Base-by-base conservation (phyloP, 2,797 vertebrate genomes). In the Sebastes umbrosus region DNA sequence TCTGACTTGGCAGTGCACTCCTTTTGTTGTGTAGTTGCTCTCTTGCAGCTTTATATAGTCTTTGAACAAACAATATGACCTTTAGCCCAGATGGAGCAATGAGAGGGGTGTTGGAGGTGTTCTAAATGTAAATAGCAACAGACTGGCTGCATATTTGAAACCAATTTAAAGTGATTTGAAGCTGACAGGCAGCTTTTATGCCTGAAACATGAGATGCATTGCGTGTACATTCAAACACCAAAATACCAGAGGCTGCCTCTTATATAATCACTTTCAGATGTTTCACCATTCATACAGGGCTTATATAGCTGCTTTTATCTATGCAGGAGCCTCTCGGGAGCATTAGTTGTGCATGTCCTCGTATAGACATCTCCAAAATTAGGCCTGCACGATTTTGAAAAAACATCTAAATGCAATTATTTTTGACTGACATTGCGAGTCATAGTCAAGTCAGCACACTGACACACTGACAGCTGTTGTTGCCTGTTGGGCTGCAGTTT, bases 11-110 rank as follows among this genome's bases (percentile, higher is more conserved):
- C 29, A 32, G 52, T 4, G 43, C 58, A 62, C 75, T 85, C 55
- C 57, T 82, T 50, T 50, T 77, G 75, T 88, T 73, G 64, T 70
- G 68, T 22, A 54, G 75, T 52, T 57, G 72, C 60, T 73, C 34
- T 77, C 69, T 2, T 58, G 69, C 60, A 70, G 79, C 78, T 81
- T 71, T 81, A 80, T 46, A 72, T 76, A 80, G 73, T 14, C 55
- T 77, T 77, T 64, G 14, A 68, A 69, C 52, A 77, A 71, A 73
- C 75, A 79, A 50, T 20, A 52, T 43, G 77, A 88, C 86, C 87
- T 91, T 88, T 84, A 74, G 18, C 79, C 87, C 80, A 90, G 69
- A 82, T 65, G 68, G 58, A 76, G 72, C 43, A 52, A 25, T 12
- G 55, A 72, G 57, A 67, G 22, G 20, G 52, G 58, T 55, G 68